phyloP scores from a whole-genome alignment of 2,888 invertebrate genomes.

The Phragmatobia fuliginosa region DNA sequence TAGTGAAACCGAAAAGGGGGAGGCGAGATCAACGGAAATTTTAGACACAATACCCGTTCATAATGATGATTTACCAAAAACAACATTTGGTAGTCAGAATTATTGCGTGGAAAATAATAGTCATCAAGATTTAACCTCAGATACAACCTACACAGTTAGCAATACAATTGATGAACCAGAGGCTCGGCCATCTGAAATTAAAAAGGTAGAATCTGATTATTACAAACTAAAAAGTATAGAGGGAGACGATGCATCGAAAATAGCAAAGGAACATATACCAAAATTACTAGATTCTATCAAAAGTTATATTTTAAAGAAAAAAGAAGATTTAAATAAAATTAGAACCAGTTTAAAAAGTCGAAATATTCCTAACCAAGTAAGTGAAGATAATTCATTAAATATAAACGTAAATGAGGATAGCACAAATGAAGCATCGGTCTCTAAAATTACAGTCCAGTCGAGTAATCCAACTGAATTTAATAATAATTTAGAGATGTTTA shows the following conservation, averaged over 20 bases:
- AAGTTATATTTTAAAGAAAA: constrained; percentile 52
- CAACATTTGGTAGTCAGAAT: constrained; percentile 5
- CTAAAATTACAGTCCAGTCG: constrained; percentile 26
- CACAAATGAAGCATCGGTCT: constrained; percentile 20
- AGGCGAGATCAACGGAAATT: constrained; percentile 35
- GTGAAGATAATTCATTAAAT: neutral
- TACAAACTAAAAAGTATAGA: neutral
- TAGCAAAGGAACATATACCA: neutral
- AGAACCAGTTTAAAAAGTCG: constrained; percentile 17
- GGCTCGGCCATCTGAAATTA: constrained; percentile 13
- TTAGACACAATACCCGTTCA: constrained; percentile 36
- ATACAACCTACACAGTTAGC: constrained; percentile 28
- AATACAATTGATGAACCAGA: constrained; percentile 16
- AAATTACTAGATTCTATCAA: constrained; percentile 31
- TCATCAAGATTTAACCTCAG: constrained; percentile 28
- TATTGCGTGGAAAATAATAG: constrained; percentile 5
- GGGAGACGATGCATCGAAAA: neutral
- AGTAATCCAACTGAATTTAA: constrained; percentile 1
- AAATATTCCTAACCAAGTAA: neutral
- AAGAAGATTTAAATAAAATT: constrained; percentile 54
- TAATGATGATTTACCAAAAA: neutral
- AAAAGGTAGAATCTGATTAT: constrained; percentile 4
- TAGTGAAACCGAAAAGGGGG: neutral
- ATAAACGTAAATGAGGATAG: constrained; percentile 19
- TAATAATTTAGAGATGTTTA: neutral